These are phyloP conservation scores for Reticulitermes speratus DNA, from an alignment of 1,140 invertebrate species.

Conservation along the genomic window DNA sequence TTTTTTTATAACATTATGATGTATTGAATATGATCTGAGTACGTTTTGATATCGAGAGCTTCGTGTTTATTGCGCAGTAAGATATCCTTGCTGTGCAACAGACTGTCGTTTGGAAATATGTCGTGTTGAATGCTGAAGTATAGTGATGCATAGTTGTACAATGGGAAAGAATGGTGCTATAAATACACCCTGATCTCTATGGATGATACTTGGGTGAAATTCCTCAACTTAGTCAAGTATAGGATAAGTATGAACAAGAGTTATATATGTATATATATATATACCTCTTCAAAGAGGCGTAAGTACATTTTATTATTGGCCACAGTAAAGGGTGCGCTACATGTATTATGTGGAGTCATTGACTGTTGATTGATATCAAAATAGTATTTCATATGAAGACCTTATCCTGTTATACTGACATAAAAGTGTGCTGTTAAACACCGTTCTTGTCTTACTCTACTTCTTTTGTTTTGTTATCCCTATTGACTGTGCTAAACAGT, in stretches of 20 bases:
- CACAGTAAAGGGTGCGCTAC: background rate
- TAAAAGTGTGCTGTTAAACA: background rate
- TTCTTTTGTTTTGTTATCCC: background rate
- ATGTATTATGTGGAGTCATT: background rate
- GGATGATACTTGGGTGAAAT: background rate
- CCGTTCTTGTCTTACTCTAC: background rate
- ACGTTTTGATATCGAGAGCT: constrained; percentile 3
- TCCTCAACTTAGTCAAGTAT: constrained; percentile 1
- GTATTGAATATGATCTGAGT: background rate
- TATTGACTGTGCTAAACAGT: background rate
- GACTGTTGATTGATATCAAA: constrained; percentile 1
- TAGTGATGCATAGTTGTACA: background rate
- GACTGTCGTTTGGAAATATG: background rate
- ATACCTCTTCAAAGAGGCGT: background rate
- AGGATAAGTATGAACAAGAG: background rate
- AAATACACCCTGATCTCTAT: constrained; percentile 15
- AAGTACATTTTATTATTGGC: background rate
- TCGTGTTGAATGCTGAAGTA: background rate
- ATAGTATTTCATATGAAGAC: background rate
- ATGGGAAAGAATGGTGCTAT: constrained; percentile 1
- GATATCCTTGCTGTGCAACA: background rate
- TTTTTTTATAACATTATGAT: background rate
- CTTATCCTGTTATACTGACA: background rate
- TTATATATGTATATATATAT: background rate
- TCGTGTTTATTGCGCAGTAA: background rate